These are phyloP conservation scores for Epinephelus awoara DNA, from an alignment of 2,797 vertebrate genomes.

Conservation along the genomic window DNA sequence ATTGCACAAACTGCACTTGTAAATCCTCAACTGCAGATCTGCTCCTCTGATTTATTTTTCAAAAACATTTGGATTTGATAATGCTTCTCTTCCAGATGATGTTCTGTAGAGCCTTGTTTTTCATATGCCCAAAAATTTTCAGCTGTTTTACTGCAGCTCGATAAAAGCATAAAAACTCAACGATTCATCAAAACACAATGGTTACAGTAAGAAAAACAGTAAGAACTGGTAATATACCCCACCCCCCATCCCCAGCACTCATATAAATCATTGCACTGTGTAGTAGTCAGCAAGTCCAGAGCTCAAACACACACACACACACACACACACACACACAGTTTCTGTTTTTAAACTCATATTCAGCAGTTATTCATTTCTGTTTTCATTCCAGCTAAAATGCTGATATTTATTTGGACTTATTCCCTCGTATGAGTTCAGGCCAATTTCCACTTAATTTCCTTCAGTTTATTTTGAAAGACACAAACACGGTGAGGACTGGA, in stretches of 20 bases:
- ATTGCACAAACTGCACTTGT: neutral
- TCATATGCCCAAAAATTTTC: neutral
- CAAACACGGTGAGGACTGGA: neutral
- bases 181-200: neutral
- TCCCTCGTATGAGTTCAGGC: neutral
- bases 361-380: constrained; percentile 27
- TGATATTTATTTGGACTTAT: constrained; percentile 15
- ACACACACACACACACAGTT: constrained; percentile 8
- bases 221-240: neutral
- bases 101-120: neutral
- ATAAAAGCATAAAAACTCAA: neutral
- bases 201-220: constrained; percentile 10
- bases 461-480: constrained; percentile 4
- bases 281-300: constrained; percentile 40
- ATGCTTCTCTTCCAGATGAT: neutral
- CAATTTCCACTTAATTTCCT: neutral
- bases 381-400: constrained; percentile 23
- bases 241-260: neutral
- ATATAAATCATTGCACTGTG: constrained; percentile 16
- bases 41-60: neutral
- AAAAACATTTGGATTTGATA: neutral
- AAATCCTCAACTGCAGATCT: neutral
- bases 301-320: constrained; percentile 1
- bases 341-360: constrained; percentile 20
- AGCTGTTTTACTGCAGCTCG: neutral